Conservation (phyloP, 2,888 invertebrate species). For the Amblyjoppa proteus region DNA sequence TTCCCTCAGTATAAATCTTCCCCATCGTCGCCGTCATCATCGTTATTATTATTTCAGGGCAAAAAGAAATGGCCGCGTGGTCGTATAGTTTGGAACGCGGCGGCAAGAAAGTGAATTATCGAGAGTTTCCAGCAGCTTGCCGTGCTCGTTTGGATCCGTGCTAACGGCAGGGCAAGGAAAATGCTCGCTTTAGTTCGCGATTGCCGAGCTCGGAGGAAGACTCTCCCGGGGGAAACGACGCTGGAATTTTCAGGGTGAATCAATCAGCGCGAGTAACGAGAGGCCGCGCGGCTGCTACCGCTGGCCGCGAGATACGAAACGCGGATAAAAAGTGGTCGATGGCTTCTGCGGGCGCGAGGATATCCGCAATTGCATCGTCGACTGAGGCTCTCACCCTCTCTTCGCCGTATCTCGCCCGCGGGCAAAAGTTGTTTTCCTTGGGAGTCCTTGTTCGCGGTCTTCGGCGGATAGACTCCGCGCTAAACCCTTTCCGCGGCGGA, state of each 20-base stretch:
- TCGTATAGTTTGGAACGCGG: slow-evolving; percentile 38
- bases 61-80: slow-evolving; percentile 13
- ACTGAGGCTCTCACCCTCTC: background rate
- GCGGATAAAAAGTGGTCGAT: slow-evolving; percentile 59
- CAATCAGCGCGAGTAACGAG: slow-evolving; percentile 64
- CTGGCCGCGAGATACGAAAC: slow-evolving; percentile 38
- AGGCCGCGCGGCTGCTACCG: slow-evolving; percentile 12
- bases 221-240: slow-evolving; percentile 55
- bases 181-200: slow-evolving; percentile 45
- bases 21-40: slow-evolving; percentile 24
- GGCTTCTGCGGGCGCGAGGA: slow-evolving; percentile 59
- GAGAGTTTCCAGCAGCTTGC: slow-evolving; percentile 34
- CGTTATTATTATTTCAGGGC: slow-evolving; percentile 1
- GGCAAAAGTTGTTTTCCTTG: slow-evolving; percentile 66
- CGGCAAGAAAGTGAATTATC: slow-evolving; percentile 58
- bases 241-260: slow-evolving; percentile 66
- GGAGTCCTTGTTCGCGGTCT: slow-evolving; percentile 29
- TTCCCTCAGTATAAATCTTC: slow-evolving; percentile 35
- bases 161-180: slow-evolving; percentile 44
- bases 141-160: slow-evolving; percentile 47
- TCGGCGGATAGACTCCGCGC: slow-evolving; percentile 28
- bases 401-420: slow-evolving; percentile 10
- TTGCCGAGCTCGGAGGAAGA: slow-evolving; percentile 34
- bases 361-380: slow-evolving; percentile 63
- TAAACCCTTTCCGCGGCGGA: slow-evolving; percentile 50